Base-by-base conservation (phyloP, 2,113 vertebrate genomes). In the Microtus montanus region DNA sequence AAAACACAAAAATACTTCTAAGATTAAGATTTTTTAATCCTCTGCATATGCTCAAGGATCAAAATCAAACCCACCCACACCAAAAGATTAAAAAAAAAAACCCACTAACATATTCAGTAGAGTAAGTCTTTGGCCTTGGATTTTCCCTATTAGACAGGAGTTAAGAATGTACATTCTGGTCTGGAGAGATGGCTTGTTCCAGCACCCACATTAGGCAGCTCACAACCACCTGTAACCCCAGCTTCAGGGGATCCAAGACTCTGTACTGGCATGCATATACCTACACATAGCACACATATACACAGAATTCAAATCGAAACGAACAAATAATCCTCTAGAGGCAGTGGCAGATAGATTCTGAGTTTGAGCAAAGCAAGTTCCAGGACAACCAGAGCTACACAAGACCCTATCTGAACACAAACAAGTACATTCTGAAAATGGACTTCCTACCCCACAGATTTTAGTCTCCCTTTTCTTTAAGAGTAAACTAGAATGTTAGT, bases 401-500 rank as follows among this genome's bases (percentile, higher is more conserved):
- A 20, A 83, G 80, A 63, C 24, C 26, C 82, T 64, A 24, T 44
- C 14, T 64, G n/a, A 63, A 84, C 64, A 63, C n/a, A 41, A n/a
- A 77, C 11, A 71, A 75, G 22, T n/a, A 15, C 28, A 78, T 68
- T 78, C 83, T 90, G 17, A 78, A 78, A 88, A 83, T 82, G 38
- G 88, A 96, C 87, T 95, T 7, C 82, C 82, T 91, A 54, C 30
- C 20, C n/a, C n/a, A 92, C 47, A 19, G 24, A 87, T 28, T 33
- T 80, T 79, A 95, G 1, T 11, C 7, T 24, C 86, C 41, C 49
- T 73, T 90, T 91, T 38, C 24, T 85, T 28, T 52, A 30, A 88
- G 73, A 73, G 58, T 70, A 87, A 87, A 33, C n/a, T 88, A 93
- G 95, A 91, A 94, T 22, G n/a, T 90, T 64, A 83, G 22, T 63